phyloP scores from a whole-genome alignment of 2,113 vertebrate species.

The Xenotilapia caudafasciata region DNA sequence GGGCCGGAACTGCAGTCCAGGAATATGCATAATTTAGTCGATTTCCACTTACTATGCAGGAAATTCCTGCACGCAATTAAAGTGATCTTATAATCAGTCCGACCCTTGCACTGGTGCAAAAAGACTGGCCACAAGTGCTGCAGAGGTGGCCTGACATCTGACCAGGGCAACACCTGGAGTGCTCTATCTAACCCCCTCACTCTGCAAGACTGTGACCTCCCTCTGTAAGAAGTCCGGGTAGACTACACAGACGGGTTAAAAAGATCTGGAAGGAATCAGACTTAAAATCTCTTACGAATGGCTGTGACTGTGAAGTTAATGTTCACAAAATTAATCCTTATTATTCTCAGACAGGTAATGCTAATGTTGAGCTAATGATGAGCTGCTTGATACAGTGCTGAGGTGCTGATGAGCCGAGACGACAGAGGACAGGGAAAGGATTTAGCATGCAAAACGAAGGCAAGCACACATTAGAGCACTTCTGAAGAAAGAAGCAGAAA shows the following conservation, averaged over 20 bases:
- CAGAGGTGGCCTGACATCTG: neutral
- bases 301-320: neutral
- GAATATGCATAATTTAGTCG: neutral
- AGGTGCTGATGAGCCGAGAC: neutral
- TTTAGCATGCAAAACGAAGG: neutral
- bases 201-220: neutral
- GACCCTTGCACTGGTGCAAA: neutral
- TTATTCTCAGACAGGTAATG: neutral
- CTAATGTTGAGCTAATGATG: neutral
- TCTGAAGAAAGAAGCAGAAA: neutral
- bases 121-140: neutral
- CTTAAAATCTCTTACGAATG: neutral
- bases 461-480: neutral
- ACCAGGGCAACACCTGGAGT: neutral
- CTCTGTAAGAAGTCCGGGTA: accelerated
- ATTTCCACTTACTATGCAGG: neutral
- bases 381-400: neutral
- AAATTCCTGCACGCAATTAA: neutral
- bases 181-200: neutral
- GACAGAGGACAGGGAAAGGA: neutral
- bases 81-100: neutral
- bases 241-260: neutral
- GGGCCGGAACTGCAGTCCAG: neutral
- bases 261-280: neutral
- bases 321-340: neutral